Conservation (phyloP, 2,888 invertebrate species). For the Acrobasis repandana region DNA sequence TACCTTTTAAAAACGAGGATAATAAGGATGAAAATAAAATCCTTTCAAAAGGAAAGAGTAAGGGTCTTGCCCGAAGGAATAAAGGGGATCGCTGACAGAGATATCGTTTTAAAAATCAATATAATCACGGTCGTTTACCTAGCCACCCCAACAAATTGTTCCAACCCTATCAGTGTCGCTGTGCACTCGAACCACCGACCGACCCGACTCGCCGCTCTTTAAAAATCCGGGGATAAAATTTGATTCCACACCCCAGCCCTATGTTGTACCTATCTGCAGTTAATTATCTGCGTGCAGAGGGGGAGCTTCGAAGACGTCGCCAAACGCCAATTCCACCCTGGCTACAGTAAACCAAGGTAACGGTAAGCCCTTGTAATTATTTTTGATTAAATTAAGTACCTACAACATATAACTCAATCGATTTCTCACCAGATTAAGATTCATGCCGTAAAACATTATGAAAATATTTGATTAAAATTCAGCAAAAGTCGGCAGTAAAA, state of each 20-base stretch:
- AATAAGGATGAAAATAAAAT: constrained; percentile 4
- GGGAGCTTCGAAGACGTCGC: constrained; percentile 61
- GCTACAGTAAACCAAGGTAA: constrained; percentile 56
- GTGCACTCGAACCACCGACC: constrained; percentile 51
- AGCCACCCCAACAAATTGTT: constrained; percentile 73
- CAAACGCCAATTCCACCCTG: constrained; percentile 66
- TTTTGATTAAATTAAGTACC: constrained; percentile 74
- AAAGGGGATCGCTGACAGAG: constrained; percentile 50
- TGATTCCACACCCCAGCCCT: constrained; percentile 62
- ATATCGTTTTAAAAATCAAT: constrained; percentile 74
- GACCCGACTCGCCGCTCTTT: constrained; percentile 62
- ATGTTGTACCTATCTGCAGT: constrained; percentile 75
- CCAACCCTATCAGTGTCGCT: constrained; percentile 64
- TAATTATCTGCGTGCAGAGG: constrained; percentile 75
- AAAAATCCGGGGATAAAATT: constrained; percentile 76
- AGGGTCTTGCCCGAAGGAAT: constrained; percentile 21
- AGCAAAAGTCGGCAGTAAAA: constrained; percentile 31
- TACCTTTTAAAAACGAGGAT: background rate
- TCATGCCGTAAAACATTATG: background rate
- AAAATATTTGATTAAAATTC: constrained; percentile 30
- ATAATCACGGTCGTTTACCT: constrained; percentile 76
- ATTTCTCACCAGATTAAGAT: background rate
- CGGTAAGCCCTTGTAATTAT: constrained; percentile 69
- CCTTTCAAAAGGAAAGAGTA: constrained; percentile 23
- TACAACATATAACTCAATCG: background rate